phyloP scores from a whole-genome alignment of 1,140 invertebrate genomes.

The Dysdera silvatica region DNA sequence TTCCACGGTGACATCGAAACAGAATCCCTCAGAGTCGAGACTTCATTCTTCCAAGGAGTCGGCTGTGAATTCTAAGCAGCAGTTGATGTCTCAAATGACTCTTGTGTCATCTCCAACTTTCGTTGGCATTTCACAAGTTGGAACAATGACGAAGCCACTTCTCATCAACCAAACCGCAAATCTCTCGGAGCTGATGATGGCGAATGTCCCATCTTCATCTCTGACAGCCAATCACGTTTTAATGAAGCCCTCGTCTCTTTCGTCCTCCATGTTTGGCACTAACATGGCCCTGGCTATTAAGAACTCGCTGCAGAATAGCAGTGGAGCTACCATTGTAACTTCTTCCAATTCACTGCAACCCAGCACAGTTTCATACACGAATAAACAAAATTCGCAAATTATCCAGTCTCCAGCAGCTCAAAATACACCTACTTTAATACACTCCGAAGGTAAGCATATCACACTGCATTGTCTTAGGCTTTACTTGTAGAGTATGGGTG shows the following conservation, averaged over 20 bases:
- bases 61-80: neutral
- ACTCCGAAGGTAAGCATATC: no score
- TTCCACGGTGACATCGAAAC: no score
- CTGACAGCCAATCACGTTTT: constrained; percentile 5
- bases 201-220: neutral
- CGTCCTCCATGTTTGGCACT: no score
- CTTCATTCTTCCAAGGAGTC: constrained; percentile 20
- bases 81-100: constrained; percentile 17
- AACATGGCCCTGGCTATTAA: constrained; percentile 21
- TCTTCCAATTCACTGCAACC: neutral
- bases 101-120: constrained; percentile 18
- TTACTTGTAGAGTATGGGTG: no score
- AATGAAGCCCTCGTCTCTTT: constrained; percentile 14
- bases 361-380: constrained; percentile 16
- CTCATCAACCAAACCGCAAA: neutral
- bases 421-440: no score
- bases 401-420: constrained; percentile 13
- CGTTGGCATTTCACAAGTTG: constrained; percentile 19
- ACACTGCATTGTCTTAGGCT: no score
- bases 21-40: no score
- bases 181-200: constrained; percentile 4
- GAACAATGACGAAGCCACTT: constrained; percentile 5
- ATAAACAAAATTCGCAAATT: constrained; percentile 21
- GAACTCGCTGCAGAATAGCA: neutral
- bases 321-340: neutral